Base-by-base conservation (phyloP, 2,888 invertebrate genomes). In the Synanthedon andrenaeformis region DNA sequence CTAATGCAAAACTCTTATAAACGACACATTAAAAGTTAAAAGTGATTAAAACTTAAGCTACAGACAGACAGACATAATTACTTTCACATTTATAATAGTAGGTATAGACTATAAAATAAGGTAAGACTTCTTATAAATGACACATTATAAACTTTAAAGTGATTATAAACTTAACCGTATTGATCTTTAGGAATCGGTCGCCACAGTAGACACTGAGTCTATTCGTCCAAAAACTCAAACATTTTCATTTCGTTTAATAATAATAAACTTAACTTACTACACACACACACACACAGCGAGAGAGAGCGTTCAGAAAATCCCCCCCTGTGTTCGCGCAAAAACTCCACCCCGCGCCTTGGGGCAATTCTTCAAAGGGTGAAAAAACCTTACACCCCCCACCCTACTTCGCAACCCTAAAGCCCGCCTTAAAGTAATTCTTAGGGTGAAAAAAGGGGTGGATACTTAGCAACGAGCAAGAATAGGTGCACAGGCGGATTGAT, bases 351-450 rank as follows among this genome's bases (percentile, higher is more conserved):
- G 70, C 74, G 82, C 83, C 82, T 83, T 83, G 73, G 83, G 83
- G 82, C 82, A 83, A 85, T 86, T 86, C 85, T 86, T 86, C 85
- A 84, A 85, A 84, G 85, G 86, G 86, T 79, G 84, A 83, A 86
- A 86, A 86, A 86, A 86, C 77, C 78, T 62, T 57, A 57, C 54
- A 56, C 64, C 58, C 64, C 58, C 61, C 62, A 28, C 61, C 54
- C 56, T 66, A 67, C 66, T 69, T 72, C 61, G 64, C 67, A 63
- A 57, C 62, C 60, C 60, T 65, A 71, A 23, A 69, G 69, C 77
- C 82, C 84, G 82, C 85, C 86, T 85, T 85, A 78, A 69, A 74
- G 79, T 76, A 75, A 81, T 83, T 87, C 86, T 86, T 85, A 65
- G 82, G 84, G 85, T 75, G 81, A 82, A 85, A 86, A 86, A 86